A percentile compares a stretch with the other conserved stretches of the same genome.
Evolutionary conservation across 2,113 vertebrate genomes (phyloP).

Genomic region (Cyanoderma ruficeps): DNA sequence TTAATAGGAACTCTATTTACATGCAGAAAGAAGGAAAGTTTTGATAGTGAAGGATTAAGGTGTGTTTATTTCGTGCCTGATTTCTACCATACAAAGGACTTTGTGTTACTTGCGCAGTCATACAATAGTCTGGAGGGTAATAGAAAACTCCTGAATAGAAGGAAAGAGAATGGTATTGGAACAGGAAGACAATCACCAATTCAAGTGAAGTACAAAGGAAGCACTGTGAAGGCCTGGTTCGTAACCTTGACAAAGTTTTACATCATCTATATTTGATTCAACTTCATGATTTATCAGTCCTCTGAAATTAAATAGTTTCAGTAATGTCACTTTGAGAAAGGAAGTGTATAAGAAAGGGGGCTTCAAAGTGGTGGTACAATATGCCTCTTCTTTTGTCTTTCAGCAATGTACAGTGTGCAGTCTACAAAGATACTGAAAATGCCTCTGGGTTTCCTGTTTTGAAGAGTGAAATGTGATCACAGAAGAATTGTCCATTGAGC

Average conservation of each 20-base stretch:
- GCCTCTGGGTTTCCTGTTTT: background rate
- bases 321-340: slow-evolving; percentile 16
- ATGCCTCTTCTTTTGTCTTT: background rate
- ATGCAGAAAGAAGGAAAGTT: background rate
- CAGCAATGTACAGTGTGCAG: background rate
- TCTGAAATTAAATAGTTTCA: slow-evolving; percentile 14
- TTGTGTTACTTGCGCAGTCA: slow-evolving; percentile 34
- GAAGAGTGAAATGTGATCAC: background rate
- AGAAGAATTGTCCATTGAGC: background rate
- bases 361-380: background rate
- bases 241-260: slow-evolving; percentile 52
- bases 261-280: background rate
- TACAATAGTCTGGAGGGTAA: slow-evolving; percentile 75
- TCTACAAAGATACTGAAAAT: background rate
- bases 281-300: slow-evolving; percentile 29
- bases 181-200: slow-evolving; percentile 68
- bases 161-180: slow-evolving; percentile 65
- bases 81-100: slow-evolving; percentile 57
- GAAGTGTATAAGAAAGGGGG: background rate
- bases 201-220: slow-evolving; percentile 66
- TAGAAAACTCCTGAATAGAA: slow-evolving; percentile 74
- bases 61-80: slow-evolving; percentile 49
- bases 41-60: slow-evolving; percentile 6
- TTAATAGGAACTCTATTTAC: background rate
- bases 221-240: slow-evolving; percentile 26